These are phyloP conservation scores for Ceratitis capitata DNA, from an alignment of 1,140 invertebrate species.

Conservation along the genomic window DNA sequence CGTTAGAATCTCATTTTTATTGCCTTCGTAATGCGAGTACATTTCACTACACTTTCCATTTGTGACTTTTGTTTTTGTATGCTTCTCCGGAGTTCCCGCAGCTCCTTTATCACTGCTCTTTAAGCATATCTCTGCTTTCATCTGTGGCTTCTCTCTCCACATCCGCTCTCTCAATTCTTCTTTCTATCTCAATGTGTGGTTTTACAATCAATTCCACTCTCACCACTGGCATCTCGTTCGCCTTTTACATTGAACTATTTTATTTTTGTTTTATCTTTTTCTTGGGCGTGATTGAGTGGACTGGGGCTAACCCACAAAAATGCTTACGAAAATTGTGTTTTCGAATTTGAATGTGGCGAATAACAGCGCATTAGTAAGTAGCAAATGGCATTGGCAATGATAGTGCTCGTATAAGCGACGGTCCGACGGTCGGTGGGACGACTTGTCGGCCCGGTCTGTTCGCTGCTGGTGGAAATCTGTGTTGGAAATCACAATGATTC, in stretches of 20 bases:
- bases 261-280: no score
- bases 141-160: slow-evolving; percentile 1
- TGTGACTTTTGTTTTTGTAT: background rate
- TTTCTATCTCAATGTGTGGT: no score
- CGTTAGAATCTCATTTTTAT: slow-evolving; percentile 38
- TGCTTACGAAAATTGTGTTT: slow-evolving; percentile 36
- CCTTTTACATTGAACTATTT: slow-evolving; percentile 16
- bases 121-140: slow-evolving; percentile 14
- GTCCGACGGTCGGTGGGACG: background rate
- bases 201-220: no score
- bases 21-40: slow-evolving; percentile 32
- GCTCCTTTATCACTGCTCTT: background rate
- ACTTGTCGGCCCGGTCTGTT: no score
- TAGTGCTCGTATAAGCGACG: background rate
- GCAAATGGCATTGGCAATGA: slow-evolving; percentile 21
- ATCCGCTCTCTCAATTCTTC: background rate
- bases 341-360: slow-evolving; percentile 33
- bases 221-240: no score
- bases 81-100: background rate
- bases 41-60: background rate
- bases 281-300: background rate
- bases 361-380: slow-evolving; percentile 30
- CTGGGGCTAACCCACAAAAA: background rate
- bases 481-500: background rate
- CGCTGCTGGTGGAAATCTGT: background rate